Evolutionary conservation across 2,888 invertebrate genomes (phyloP).

Genomic region (Stenodema calcarata): DNA sequence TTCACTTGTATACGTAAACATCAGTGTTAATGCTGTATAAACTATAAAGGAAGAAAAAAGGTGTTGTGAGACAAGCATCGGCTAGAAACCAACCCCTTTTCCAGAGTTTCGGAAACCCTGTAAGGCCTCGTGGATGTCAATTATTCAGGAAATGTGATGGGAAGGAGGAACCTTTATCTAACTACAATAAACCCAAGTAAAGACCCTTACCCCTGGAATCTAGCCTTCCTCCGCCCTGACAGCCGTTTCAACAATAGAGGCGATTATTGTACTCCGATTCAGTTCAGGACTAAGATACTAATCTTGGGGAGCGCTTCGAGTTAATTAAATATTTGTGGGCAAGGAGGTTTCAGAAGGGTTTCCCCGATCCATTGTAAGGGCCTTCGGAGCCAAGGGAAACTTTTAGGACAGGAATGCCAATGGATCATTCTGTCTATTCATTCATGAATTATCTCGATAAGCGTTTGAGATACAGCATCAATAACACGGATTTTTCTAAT

Average conservation of each 20-base stretch:
- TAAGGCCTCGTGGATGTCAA: not conserved
- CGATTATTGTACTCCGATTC: not conserved
- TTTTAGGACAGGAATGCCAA: not conserved
- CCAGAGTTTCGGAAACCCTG: not conserved
- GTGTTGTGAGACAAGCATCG: not conserved
- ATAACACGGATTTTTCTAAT: not conserved
- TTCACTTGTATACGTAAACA: not conserved
- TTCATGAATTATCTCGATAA: not conserved
- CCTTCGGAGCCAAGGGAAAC: not conserved
- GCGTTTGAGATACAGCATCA: too few species aligned
- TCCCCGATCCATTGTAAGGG: not conserved
- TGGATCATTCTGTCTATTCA: not conserved
- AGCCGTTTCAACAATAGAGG: not conserved
- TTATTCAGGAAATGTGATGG: conserved; percentile 2
- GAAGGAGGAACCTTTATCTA: not conserved
- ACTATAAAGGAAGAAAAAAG: not conserved
- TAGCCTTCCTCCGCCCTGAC: not conserved
- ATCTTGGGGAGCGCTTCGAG: not conserved
- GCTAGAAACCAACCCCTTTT: not conserved
- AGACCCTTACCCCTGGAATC: not conserved
- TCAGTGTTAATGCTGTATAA: not conserved
- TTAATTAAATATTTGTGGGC: not conserved
- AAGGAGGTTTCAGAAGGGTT: not conserved
- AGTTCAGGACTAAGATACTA: not conserved
- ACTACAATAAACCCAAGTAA: not conserved